phyloP scores from a whole-genome alignment of 2,888 invertebrate genomes.

The Synergus umbraculus region DNA sequence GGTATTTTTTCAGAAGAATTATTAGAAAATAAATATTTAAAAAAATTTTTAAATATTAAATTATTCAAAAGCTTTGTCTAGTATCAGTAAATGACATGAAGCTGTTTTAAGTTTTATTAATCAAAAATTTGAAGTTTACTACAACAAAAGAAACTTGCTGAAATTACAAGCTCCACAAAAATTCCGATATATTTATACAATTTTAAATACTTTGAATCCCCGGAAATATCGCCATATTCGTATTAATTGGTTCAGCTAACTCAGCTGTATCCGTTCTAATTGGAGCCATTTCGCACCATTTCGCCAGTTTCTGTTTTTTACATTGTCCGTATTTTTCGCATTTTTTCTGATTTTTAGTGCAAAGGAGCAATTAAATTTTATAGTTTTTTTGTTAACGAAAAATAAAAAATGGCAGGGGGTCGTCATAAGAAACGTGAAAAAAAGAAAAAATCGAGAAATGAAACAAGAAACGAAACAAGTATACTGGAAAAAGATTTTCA shows the following conservation, averaged over 20 bases:
- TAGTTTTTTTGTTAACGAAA: background rate
- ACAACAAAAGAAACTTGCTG: too few relatives aligned
- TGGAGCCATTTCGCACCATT: background rate
- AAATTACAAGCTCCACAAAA: too few relatives aligned
- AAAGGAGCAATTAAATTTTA: background rate
- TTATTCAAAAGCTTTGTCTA: too few relatives aligned
- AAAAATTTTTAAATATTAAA: background rate
- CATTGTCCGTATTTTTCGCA: background rate
- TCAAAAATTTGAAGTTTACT: too few relatives aligned
- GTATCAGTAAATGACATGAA: too few relatives aligned
- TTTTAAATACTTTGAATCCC: background rate
- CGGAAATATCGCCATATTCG: slow-evolving; percentile 21
- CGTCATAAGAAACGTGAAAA: background rate
- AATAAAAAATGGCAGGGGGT: background rate
- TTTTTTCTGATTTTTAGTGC: background rate
- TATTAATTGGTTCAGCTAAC: background rate
- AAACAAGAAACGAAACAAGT: background rate
- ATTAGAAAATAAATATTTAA: background rate
- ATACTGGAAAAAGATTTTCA: background rate
- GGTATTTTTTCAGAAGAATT: background rate
- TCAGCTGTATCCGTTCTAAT: slow-evolving; percentile 2
- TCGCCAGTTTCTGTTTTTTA: background rate
- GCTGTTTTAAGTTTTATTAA: too few relatives aligned
- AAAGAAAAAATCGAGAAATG: background rate
- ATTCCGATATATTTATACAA: too few relatives aligned